Evolutionary conservation across 2,113 vertebrate species (phyloP).

Genomic region (Rhegmatorhina hoffmannsi): DNA sequence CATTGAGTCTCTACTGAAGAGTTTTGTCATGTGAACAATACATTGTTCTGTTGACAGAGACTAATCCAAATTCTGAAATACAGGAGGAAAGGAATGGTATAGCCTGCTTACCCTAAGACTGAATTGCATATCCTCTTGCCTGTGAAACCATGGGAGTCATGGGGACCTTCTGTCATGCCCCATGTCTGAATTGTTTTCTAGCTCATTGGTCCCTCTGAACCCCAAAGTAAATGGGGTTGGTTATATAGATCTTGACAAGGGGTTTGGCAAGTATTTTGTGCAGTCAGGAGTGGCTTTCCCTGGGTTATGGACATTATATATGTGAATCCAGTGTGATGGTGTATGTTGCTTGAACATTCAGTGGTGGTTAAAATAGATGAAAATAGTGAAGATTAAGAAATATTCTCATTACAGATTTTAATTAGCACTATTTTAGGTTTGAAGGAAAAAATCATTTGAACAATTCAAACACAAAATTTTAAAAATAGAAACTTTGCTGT

Average conservation of each 20-base stretch:
- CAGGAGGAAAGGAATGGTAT: neutral
- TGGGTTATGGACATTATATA: neutral
- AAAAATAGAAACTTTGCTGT: neutral
- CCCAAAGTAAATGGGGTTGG: neutral
- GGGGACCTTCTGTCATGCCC: neutral
- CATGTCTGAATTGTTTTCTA: neutral
- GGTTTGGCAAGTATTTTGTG: neutral
- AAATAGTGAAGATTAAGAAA: neutral
- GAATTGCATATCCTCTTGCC: neutral
- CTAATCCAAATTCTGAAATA: neutral
- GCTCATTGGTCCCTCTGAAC: neutral
- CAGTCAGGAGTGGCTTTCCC: neutral
- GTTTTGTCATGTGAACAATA: neutral
- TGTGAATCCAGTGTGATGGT: neutral
- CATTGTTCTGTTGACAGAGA: neutral
- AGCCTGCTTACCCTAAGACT: neutral
- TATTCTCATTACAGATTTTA: neutral
- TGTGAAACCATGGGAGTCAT: fast-evolving
- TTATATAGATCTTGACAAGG: neutral
- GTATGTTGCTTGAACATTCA: neutral
- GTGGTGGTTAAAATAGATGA: neutral
- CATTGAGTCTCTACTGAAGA: neutral
- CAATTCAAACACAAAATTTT: neutral
- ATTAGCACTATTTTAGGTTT: neutral
- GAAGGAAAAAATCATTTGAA: neutral